Percentiles rank a stretch among this genome's conserved stretches.
These are phyloP conservation scores for Dendropsophus ebraccatus DNA, from an alignment of 2,113 vertebrate species.

Conservation along the genomic window DNA sequence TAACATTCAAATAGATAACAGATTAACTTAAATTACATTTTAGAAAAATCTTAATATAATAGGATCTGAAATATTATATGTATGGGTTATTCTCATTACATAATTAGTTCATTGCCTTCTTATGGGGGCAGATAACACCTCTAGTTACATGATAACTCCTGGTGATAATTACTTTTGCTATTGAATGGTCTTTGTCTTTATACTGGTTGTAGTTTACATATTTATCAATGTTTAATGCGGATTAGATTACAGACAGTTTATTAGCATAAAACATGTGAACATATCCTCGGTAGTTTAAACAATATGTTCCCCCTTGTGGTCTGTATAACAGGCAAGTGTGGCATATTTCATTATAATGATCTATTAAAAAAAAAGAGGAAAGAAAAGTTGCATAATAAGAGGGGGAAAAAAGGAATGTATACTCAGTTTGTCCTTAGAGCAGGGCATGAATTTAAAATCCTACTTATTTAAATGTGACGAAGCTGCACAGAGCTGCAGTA, in stretches of 20 bases:
- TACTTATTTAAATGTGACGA: too few species aligned
- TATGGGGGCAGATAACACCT: background rate
- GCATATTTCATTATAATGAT: background rate
- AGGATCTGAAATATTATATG: background rate
- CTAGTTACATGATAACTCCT: background rate
- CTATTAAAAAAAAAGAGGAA: too few species aligned
- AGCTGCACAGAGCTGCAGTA: too few species aligned
- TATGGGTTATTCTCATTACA: background rate
- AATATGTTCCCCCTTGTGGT: background rate
- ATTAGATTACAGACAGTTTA: background rate
- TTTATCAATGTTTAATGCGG: background rate
- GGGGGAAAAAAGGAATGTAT: too few species aligned
- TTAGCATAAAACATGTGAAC: background rate
- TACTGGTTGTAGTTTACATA: background rate
- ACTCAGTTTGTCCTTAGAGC: too few species aligned
- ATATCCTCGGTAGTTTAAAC: background rate
- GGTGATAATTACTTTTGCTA: background rate
- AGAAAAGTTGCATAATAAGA: too few species aligned
- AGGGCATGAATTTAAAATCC: too few species aligned
- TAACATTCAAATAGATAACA: background rate
- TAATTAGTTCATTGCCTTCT: background rate
- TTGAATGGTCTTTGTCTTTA: background rate
- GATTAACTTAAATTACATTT: slow-evolving; percentile 3
- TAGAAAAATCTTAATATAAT: background rate
- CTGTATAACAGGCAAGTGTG: background rate